Evolutionary conservation across 53 echinoderm and acorn worm species (phyloP).

Genomic region (Temnopleurus reevesii): DNA sequence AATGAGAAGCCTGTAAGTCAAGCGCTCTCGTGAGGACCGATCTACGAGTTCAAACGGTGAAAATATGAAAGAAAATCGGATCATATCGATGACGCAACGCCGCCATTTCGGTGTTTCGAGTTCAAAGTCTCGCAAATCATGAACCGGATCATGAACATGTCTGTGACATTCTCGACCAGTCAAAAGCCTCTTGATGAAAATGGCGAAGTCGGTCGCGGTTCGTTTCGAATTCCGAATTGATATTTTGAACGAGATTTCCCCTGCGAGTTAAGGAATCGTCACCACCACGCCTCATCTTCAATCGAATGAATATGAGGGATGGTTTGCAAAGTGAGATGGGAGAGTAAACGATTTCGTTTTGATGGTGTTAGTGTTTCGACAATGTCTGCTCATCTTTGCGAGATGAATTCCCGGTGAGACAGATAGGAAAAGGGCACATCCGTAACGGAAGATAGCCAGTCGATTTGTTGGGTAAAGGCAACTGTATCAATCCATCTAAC

Average conservation of each 20-base stretch:
- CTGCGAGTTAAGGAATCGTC: neutral
- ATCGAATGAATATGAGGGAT: neutral
- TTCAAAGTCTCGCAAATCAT: neutral
- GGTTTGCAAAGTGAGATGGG: neutral
- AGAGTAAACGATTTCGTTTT: neutral
- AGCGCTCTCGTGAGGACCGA: too few species aligned
- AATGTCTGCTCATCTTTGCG: neutral
- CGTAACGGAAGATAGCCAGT: neutral
- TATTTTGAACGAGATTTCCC: conserved; percentile 28
- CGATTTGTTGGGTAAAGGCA: neutral
- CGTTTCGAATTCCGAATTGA: conserved; percentile 27
- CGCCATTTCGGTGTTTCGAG: neutral
- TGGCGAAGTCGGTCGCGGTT: neutral
- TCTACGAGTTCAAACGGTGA: too few species aligned
- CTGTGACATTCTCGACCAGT: neutral
- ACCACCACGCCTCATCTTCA: too few species aligned
- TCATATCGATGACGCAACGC: too few species aligned
- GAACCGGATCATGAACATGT: too few species aligned
- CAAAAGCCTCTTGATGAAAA: neutral
- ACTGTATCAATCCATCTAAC: neutral
- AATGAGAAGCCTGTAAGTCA: too few species aligned
- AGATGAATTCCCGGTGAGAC: neutral
- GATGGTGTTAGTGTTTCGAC: neutral
- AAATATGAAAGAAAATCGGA: too few species aligned
- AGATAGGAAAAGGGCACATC: conserved; percentile 1